Evolutionary conservation across 1,140 invertebrate species (phyloP).

Genomic region (Drosophila carrolli): DNA sequence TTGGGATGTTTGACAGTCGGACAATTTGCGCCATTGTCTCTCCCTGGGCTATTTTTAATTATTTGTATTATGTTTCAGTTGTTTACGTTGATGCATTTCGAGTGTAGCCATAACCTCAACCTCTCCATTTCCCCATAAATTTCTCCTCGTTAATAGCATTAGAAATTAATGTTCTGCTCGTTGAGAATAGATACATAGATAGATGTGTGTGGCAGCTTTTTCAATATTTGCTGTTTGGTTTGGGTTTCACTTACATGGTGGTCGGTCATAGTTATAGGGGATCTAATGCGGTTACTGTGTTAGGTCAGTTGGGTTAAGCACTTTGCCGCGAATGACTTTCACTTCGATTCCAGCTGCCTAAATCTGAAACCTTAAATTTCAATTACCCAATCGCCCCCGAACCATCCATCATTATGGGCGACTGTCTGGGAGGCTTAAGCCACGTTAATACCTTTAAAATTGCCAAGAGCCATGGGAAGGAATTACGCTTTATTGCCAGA

Average conservation of each 20-base stretch:
- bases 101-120: slow-evolving; percentile 40
- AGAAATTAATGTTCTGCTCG: slow-evolving; percentile 47
- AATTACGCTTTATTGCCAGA: slow-evolving; percentile 74
- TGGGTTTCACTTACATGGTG: slow-evolving; percentile 70
- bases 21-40: slow-evolving; percentile 49
- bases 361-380: slow-evolving; percentile 28
- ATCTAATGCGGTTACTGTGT: slow-evolving; percentile 69
- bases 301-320: slow-evolving; percentile 59
- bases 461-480: slow-evolving; percentile 40
- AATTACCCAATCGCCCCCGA: slow-evolving; percentile 16
- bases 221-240: slow-evolving; percentile 63
- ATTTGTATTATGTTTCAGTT: slow-evolving; percentile 82
- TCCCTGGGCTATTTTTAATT: slow-evolving; percentile 75
- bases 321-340: slow-evolving; percentile 38
- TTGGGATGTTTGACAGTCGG: slow-evolving; percentile 12
- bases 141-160: slow-evolving; percentile 59
- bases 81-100: slow-evolving; percentile 48
- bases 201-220: slow-evolving; percentile 46
- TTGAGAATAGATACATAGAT: slow-evolving; percentile 28
- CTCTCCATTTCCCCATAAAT: slow-evolving; percentile 36
- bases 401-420: slow-evolving; percentile 43
- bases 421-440: slow-evolving; percentile 28
- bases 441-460: slow-evolving; percentile 60
- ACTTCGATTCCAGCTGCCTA: slow-evolving; percentile 7
- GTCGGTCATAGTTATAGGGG: slow-evolving; percentile 31